Evolutionary conservation across 2,797 vertebrate species (phyloP).

Genomic region (Hydrophis major): DNA sequence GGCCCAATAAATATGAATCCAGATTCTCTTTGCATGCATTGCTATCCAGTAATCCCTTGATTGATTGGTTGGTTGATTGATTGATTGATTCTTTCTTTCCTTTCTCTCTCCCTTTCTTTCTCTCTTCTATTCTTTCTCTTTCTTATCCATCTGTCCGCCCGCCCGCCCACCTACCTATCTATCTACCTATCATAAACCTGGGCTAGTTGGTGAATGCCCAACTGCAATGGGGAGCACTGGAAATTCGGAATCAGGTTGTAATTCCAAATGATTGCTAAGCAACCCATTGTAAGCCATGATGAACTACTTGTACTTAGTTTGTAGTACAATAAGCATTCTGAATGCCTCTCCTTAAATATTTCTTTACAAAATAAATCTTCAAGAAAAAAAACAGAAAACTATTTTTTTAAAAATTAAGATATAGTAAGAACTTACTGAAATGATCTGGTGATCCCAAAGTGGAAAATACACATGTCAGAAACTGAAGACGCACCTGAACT

Average conservation of each 20-base stretch:
- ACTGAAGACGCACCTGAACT: slow-evolving; percentile 97
- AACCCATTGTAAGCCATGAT: not conserved
- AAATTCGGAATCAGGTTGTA: not conserved
- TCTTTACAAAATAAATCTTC: not conserved
- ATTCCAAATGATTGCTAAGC: not conserved
- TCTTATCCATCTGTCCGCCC: rapidly evolving
- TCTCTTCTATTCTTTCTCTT: no score
- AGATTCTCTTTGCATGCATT: not conserved
- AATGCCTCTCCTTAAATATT: not conserved
- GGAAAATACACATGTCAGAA: slow-evolving; percentile 97
- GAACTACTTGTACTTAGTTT: not conserved
- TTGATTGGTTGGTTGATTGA: not conserved
- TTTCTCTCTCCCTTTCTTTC: no score
- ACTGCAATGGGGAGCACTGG: not conserved
- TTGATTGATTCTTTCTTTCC: no score
- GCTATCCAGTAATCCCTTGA: not conserved
- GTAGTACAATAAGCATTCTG: not conserved
- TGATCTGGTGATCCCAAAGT: slow-evolving; percentile 97
- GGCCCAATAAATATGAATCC: not conserved
- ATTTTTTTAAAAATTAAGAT: not conserved
- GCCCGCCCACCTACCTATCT: rapidly evolving
- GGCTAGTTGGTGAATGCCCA: not conserved
- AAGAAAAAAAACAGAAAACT: not conserved
- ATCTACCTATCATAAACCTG: not conserved
- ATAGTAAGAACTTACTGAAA: slow-evolving; percentile 84